Conservation (phyloP, 2,113 vertebrate genomes). For the Machaerirhynchus nigripectus region DNA sequence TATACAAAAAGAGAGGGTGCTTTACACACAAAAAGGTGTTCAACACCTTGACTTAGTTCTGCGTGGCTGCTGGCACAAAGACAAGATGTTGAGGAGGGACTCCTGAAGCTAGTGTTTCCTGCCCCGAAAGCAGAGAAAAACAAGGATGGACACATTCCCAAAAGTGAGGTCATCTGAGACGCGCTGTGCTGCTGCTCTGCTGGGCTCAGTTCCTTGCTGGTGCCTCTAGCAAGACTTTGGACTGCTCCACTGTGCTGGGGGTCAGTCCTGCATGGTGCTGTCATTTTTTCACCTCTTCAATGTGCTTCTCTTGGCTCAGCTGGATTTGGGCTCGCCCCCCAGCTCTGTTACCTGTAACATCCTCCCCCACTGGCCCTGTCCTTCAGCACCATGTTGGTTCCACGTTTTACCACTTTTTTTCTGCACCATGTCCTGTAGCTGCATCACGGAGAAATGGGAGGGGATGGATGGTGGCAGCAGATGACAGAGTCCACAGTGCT, state of each 20-base stretch:
- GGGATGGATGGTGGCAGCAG: too few species aligned
- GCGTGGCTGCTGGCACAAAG: fast-evolving
- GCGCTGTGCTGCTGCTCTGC: fast-evolving
- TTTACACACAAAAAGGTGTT: neutral
- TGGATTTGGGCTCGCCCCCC: fast-evolving
- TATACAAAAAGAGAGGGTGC: neutral
- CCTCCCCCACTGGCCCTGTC: fast-evolving
- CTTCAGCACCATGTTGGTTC: neutral
- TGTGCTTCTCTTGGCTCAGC: neutral
- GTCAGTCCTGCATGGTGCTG: neutral
- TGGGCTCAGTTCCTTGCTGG: neutral
- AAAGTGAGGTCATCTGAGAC: neutral
- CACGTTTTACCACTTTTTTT: neutral
- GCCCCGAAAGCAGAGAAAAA: neutral
- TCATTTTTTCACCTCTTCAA: neutral
- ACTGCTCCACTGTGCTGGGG: neutral
- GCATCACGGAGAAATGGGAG: fast-evolving
- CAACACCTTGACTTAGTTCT: neutral
- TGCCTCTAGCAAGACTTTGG: neutral
- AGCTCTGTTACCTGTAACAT: fast-evolving
- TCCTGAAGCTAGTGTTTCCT: fast-evolving
- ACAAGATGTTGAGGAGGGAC: neutral
- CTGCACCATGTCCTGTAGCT: neutral
- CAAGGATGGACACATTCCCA: neutral
- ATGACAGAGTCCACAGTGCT: neutral